Conservation (phyloP, 2,797 vertebrate genomes). For the Cuculus canorus region DNA sequence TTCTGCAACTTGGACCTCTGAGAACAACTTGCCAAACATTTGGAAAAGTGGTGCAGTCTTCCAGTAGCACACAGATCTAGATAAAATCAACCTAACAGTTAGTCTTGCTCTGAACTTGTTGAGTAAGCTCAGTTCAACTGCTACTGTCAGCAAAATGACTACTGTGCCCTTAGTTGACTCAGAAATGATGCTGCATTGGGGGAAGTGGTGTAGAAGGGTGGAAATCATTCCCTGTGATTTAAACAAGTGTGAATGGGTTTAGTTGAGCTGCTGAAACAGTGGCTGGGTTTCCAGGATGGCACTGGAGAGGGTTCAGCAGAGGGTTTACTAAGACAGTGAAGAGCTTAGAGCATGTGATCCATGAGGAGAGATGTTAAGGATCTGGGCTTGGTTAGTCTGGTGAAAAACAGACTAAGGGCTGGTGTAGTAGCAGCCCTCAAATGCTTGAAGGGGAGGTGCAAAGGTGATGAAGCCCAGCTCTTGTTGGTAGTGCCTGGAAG, state of each 20-base stretch:
- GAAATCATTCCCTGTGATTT: neutral
- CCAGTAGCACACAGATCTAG: neutral
- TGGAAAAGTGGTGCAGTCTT: neutral
- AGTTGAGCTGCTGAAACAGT: neutral
- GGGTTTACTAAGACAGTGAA: neutral
- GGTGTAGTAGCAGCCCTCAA: neutral
- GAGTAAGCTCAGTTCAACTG: neutral
- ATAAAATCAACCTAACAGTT: neutral
- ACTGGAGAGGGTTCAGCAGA: neutral
- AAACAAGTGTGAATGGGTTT: neutral
- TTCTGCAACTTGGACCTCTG: neutral
- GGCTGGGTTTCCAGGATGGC: neutral
- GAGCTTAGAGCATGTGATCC: neutral
- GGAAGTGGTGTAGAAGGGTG: neutral
- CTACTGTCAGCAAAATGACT: neutral
- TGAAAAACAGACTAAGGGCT: neutral
- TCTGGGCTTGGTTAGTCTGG: neutral
- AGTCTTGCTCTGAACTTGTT: neutral
- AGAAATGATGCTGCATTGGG: neutral
- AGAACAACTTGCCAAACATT: neutral
- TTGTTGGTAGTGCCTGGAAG: neutral
- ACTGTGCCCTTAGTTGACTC: neutral
- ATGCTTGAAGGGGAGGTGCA: neutral
- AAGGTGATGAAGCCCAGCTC: neutral
- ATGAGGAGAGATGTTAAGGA: rapidly evolving